These are phyloP conservation scores for Pempheris klunzingeri DNA, from an alignment of 2,797 vertebrate genomes.

Conservation along the genomic window DNA sequence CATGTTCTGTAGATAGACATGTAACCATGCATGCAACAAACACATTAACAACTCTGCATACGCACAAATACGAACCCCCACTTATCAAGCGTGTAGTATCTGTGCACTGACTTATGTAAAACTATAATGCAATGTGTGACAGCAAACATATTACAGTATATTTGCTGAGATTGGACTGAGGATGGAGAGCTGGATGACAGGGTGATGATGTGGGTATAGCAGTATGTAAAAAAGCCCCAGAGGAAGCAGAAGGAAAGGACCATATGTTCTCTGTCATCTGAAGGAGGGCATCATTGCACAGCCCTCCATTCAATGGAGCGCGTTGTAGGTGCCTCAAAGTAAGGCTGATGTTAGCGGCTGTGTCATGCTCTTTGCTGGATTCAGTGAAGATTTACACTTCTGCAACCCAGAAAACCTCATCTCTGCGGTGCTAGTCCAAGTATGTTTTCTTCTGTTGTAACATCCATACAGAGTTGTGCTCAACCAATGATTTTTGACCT, in stretches of 20 bases:
- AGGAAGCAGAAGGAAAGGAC: conserved; percentile 23
- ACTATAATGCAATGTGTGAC: background rate
- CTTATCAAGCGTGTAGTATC: background rate
- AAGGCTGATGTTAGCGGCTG: background rate
- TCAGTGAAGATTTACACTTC: background rate
- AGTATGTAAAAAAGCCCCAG: background rate
- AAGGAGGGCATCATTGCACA: background rate
- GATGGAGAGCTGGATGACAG: background rate
- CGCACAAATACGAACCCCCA: background rate
- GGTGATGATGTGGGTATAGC: background rate
- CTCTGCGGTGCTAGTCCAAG: background rate
- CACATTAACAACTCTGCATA: conserved; percentile 5
- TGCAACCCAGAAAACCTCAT: background rate
- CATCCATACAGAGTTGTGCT: background rate
- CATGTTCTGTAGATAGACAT: conserved; percentile 14
- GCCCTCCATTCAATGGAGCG: background rate
- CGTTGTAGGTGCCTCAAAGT: background rate
- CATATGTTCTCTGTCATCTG: conserved; percentile 10
- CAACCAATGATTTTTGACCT: background rate
- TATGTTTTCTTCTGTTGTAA: background rate
- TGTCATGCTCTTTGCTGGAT: background rate
- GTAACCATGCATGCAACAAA: conserved; percentile 18
- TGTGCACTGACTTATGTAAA: background rate
- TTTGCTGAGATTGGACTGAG: background rate
- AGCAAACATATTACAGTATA: background rate